These are phyloP conservation scores for Metallyticus violacea DNA, from an alignment of 2,888 invertebrate genomes.

Conservation along the genomic window DNA sequence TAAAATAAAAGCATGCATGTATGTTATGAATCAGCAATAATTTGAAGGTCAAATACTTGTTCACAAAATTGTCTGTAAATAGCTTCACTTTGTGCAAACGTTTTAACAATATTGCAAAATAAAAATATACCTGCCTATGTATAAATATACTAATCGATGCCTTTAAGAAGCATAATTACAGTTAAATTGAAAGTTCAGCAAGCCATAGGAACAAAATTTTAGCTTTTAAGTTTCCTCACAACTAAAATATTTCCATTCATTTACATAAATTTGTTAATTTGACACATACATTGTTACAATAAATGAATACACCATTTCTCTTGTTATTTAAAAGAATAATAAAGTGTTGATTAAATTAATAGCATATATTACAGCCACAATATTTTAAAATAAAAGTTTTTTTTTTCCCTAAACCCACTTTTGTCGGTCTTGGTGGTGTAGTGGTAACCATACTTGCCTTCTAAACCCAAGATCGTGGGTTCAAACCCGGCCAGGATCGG, in stretches of 20 bases:
- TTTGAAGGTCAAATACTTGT: not conserved
- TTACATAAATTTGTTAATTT: not conserved
- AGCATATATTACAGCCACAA: not conserved
- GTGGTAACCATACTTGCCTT: no score
- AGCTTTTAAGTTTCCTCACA: not conserved
- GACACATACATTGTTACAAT: not conserved
- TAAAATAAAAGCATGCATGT: no score
- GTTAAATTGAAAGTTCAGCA: not conserved
- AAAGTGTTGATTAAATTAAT: not conserved
- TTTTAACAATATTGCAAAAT: not conserved
- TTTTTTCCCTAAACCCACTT: no score
- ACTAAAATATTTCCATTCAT: not conserved
- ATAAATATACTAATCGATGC: not conserved
- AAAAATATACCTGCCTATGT: not conserved
- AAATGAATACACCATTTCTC: not conserved
- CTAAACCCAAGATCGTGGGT: no score
- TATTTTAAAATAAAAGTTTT: not conserved
- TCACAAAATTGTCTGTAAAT: not conserved
- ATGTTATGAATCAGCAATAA: not conserved
- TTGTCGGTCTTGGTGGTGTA: no score
- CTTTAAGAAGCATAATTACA: not conserved
- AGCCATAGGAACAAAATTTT: not conserved
- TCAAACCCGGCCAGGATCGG: no score
- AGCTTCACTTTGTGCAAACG: not conserved
- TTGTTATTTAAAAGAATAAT: not conserved